Conservation (phyloP, 2,113 vertebrate species). For the Condylura cristata region DNA sequence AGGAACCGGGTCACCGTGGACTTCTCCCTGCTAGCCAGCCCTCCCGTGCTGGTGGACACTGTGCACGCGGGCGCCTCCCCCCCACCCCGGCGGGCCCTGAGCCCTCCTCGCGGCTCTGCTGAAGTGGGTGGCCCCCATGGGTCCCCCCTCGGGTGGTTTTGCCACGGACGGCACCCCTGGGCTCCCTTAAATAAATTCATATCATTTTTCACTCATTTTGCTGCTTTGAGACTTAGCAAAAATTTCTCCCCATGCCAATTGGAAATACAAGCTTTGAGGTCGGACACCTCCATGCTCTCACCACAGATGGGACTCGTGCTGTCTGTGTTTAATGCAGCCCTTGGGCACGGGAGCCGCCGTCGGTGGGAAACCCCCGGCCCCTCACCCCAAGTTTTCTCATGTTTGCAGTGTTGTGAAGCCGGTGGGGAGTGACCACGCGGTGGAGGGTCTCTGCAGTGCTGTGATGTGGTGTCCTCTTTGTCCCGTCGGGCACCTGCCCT, state of each 20-base stretch:
- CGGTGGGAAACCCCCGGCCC: slow-evolving; percentile 80
- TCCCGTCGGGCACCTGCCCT: background rate
- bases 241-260: background rate
- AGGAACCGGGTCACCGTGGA: slow-evolving; percentile 93
- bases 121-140: slow-evolving; percentile 81
- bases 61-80: slow-evolving; percentile 82
- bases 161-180: slow-evolving; percentile 74
- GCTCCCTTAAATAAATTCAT: background rate
- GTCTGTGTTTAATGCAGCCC: background rate
- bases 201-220: background rate
- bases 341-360: slow-evolving; percentile 56
- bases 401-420: slow-evolving; percentile 70
- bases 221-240: background rate
- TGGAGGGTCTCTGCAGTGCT: slow-evolving; percentile 30
- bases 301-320: background rate
- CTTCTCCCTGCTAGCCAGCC: slow-evolving; percentile 92
- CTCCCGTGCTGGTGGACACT: slow-evolving; percentile 86
- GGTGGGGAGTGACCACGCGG: slow-evolving; percentile 7
- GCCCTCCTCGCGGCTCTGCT: slow-evolving; percentile 68
- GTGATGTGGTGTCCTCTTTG: background rate
- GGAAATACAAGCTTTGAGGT: no score
- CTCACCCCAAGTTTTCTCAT: slow-evolving; percentile 34
- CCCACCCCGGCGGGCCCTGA: slow-evolving; percentile 87
- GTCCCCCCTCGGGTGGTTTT: slow-evolving; percentile 78
- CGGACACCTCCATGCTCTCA: background rate